phyloP scores from a whole-genome alignment of 1,140 invertebrate species.

The Pogonognathellus flavescens region DNA sequence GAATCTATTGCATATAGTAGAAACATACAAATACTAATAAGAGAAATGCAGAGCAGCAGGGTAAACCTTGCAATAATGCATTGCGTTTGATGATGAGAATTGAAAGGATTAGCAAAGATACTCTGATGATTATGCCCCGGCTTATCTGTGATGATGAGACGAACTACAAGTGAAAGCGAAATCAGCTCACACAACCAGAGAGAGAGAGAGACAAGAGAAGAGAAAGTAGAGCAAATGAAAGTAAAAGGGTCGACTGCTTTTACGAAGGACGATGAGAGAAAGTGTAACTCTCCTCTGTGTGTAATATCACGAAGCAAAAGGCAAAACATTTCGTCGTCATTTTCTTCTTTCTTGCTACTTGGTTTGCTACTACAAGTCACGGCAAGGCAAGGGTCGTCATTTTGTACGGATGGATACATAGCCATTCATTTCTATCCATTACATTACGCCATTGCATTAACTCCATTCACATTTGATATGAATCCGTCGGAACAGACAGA shows the following conservation, averaged over 20 bases:
- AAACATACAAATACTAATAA: neutral
- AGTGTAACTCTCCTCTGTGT: neutral
- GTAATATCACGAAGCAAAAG: neutral
- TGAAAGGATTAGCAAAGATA: constrained; percentile 33
- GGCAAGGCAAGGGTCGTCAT: neutral
- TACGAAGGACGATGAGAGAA: neutral
- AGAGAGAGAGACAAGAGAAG: neutral
- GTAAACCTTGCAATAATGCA: no score
- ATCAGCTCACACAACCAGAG: neutral
- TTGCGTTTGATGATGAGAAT: constrained; percentile 23
- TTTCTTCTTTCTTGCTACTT: neutral
- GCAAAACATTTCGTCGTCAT: neutral
- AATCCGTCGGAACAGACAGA: neutral
- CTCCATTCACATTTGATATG: constrained; percentile 1
- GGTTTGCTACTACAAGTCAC: no score
- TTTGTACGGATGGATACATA: neutral
- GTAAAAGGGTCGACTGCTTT: neutral
- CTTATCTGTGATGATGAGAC: constrained; percentile 30
- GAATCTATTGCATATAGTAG: no score
- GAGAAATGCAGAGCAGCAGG: neutral
- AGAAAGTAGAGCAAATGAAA: constrained; percentile 14
- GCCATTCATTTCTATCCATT: constrained; percentile 16
- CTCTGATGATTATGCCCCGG: neutral
- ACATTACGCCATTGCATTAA: constrained; percentile 17
- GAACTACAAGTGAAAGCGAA: neutral